Conservation (phyloP, 2,113 vertebrate species). For the Raja brachyura region DNA sequence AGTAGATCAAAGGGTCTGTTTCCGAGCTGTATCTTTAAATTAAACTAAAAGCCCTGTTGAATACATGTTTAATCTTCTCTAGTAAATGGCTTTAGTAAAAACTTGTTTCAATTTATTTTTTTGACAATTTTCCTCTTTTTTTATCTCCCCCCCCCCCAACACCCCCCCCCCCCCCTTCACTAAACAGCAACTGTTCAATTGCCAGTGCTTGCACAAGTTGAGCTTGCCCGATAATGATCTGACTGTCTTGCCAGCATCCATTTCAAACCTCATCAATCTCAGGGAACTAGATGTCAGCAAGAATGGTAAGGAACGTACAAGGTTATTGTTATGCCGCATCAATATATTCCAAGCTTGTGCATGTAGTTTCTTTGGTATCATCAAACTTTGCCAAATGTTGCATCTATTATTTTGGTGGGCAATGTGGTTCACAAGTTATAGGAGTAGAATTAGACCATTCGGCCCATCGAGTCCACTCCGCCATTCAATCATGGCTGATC, state of each 20-base stretch:
- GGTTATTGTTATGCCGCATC: background rate
- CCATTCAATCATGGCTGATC: too few species aligned
- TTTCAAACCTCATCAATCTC: constrained; percentile 98
- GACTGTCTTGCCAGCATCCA: constrained; percentile 80
- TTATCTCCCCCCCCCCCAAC: too few species aligned
- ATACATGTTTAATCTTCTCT: background rate
- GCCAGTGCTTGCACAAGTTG: constrained; percentile 88
- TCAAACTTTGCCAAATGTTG: background rate
- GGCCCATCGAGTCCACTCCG: too few species aligned
- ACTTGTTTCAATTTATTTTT: constrained; percentile 7
- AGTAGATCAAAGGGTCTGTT: too few species aligned
- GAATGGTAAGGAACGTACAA: constrained; percentile 76
- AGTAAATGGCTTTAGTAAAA: background rate
- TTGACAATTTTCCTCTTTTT: too few species aligned
- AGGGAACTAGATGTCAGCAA: constrained; percentile 99
- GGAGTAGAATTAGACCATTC: too few species aligned
- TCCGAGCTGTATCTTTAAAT: too few species aligned
- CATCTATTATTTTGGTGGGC: background rate
- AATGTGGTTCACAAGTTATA: too few species aligned
- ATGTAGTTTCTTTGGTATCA: background rate
- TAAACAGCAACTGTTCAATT: constrained; percentile 96
- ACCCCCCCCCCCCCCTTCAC: constrained; percentile 51
- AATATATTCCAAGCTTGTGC: background rate
- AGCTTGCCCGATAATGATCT: constrained; percentile 98
- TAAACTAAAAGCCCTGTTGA: too few species aligned